Evolutionary conservation across 2,888 invertebrate species (phyloP), one percentile per base, ranked within the genome.

Genomic region (Invenusta paracnida): DNA sequence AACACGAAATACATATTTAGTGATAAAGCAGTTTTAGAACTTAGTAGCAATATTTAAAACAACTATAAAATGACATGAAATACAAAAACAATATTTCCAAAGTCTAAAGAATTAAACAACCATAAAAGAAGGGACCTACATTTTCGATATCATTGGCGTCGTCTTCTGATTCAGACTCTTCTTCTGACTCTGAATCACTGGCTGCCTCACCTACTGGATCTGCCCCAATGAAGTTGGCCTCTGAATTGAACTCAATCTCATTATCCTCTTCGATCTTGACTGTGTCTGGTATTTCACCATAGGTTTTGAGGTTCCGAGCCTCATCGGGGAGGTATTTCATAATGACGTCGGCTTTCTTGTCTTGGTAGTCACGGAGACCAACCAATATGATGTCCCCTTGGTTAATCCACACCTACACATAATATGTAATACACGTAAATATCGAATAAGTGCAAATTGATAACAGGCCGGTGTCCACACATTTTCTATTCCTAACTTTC

Each of bases 291-390:
- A 85, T 82, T 82, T 85, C 85, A 27, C 84, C 86, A 66, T 86
- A 86, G 29, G 86, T 96, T 93, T 99, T 99, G 91, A 99, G 93
- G 93, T 98, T 98, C 91, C 99, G 94, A 82, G 98, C 98, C 93
- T 99, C 99, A 92, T 99, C 99, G 30, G 98, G 96, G 88, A 98
- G 98, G 92, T 99, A 99, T 93, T 99, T 99, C 89, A 98, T 93
- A 90, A 99, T 99, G 88, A 99, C 98, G 93, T 99, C 99, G 87
- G 98, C 98, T 93, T 98, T 97, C 11, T 91, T 91, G 88, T 93
- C 92, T 88, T 93, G 98, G 92, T 97, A 98, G 92, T 98, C 98
- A 91, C 99, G 94, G 90, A 99, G 93, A 88, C 99, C 98, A 90
- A 99, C 96, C 89, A 99, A 93, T 92, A 99, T 98, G 87, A 99